Evolutionary conservation across 2,888 invertebrate genomes (phyloP), one percentile per base, ranked within the genome.

Genomic region (Caenorhabditis sp.): DNA sequence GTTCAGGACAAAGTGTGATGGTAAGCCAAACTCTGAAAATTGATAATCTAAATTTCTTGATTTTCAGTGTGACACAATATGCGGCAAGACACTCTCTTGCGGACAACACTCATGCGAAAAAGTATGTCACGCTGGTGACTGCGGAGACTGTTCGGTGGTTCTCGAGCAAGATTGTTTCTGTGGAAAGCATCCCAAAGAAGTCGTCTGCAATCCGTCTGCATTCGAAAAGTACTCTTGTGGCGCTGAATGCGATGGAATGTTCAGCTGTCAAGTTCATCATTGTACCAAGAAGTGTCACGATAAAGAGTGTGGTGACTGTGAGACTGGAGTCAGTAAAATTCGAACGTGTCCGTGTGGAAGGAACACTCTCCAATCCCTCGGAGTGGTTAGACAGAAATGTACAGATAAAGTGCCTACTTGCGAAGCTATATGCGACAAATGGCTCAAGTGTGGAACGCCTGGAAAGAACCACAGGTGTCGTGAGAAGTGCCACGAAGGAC

Each of bases 361-460:
- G 93, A 94, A 94, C 47, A 92, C 93, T 0, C 93, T 95, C 24
- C 58, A 82, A 4, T 85, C 88, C 16, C 64, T 92, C 22, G 59
- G 92, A 93, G 0, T 93, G 94, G 47, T 73, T 80, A 19, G 87
- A 85, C 56, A 8, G 16, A 75, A 64, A 6, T 97, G 97, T 92
- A 93, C 95, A 7, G 96, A 97, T 93, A 95, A 95, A 0, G 95
- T 97, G 86, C 96, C 96, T 0, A 94, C 95, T 47, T 97, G 97
- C 93, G 95, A 95, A 59, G 95, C 94, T 70, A 90, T 93, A 14
- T 96, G 96, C 90, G 94, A 94, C 61, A 95, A 95, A 90, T 93
- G 94, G 1, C 93, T 96, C 35, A 93, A 93, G 26, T 96, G 96
- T 92, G 95, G 96, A 72, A 51, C 0, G 26, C 61, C 66, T 24